Percentiles rank a stretch among this genome's conserved stretches.
Conservation (phyloP, 2,797 vertebrate genomes). For the Carduelis carduelis region DNA sequence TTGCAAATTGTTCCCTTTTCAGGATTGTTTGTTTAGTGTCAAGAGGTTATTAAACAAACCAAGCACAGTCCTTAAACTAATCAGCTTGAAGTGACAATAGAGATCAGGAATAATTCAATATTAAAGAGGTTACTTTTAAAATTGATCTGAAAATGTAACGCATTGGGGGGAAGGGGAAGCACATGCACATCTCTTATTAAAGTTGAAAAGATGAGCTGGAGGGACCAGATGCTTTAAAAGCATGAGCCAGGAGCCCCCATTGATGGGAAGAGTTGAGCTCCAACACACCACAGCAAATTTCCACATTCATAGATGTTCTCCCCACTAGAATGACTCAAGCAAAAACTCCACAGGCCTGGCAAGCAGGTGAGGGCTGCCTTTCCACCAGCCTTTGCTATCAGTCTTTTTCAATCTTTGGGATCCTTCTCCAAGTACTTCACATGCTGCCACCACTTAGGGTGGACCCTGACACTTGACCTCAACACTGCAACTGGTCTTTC, state of each 20-base stretch:
- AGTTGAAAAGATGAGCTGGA: not conserved
- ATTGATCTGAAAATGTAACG: constrained; percentile 59
- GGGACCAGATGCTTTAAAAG: not conserved
- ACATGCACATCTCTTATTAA: not conserved
- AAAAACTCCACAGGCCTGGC: not conserved
- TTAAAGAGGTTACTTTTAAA: constrained; percentile 72
- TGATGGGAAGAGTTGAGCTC: not conserved
- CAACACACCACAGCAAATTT: not conserved
- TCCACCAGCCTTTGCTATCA: not conserved
- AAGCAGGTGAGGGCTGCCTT: not conserved
- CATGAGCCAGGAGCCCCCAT: rapidly evolving
- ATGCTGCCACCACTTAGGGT: not conserved
- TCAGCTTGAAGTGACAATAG: constrained; percentile 61
- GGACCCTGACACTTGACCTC: not conserved
- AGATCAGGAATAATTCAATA: constrained; percentile 65
- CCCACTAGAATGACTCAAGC: not conserved
- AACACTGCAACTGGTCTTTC: not conserved
- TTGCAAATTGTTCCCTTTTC: constrained; percentile 76
- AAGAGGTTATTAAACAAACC: constrained; percentile 78
- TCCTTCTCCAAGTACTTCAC: not conserved
- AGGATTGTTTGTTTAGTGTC: constrained; percentile 77
- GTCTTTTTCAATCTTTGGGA: not conserved
- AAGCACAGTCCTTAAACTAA: constrained; percentile 72
- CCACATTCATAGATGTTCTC: not conserved
- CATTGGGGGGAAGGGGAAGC: not conserved